A percentile compares a stretch with the other conserved stretches of the same genome.
These are phyloP conservation scores for Microcebus ravelobensis DNA, from an alignment of 2,113 vertebrate genomes.

Conservation along the genomic window DNA sequence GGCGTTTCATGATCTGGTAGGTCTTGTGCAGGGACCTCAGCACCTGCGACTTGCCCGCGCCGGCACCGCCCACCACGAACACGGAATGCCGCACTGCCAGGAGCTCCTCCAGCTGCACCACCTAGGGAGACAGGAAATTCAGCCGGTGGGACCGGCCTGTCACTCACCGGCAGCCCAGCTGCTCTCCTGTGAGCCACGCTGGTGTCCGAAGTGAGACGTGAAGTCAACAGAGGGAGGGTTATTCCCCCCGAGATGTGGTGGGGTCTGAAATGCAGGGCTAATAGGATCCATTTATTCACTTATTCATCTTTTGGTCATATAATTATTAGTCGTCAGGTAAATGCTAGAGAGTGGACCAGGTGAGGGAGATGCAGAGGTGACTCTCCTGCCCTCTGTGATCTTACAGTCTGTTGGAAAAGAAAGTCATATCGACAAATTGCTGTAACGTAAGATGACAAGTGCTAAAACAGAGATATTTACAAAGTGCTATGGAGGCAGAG, in stretches of 20 bases:
- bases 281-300: not conserved
- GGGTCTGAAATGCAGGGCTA: not conserved
- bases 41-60: constrained; percentile 96
- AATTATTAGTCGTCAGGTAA: not conserved
- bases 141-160: not conserved
- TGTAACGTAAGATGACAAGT: not conserved
- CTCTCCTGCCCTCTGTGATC: fast-evolving
- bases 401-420: not conserved
- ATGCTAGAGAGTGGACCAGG: not conserved
- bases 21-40: constrained; percentile 93
- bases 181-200: not conserved
- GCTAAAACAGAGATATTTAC: not conserved
- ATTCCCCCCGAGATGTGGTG: not conserved
- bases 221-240: not conserved
- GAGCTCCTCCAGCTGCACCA: constrained; percentile 96
- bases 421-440: not conserved
- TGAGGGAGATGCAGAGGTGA: not conserved
- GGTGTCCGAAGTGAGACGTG: not conserved
- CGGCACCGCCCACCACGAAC: constrained; percentile 94
- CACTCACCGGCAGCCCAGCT: no score
- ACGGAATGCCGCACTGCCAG: constrained; percentile 95
- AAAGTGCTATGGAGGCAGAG: not conserved
- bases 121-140: constrained; percentile 81
- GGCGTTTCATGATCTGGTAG: constrained; percentile 93
- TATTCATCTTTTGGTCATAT: not conserved